A percentile compares a stretch with the other conserved stretches of the same genome.
phyloP scores from a whole-genome alignment of 1,140 invertebrate genomes.

The Bombus sibiricus region DNA sequence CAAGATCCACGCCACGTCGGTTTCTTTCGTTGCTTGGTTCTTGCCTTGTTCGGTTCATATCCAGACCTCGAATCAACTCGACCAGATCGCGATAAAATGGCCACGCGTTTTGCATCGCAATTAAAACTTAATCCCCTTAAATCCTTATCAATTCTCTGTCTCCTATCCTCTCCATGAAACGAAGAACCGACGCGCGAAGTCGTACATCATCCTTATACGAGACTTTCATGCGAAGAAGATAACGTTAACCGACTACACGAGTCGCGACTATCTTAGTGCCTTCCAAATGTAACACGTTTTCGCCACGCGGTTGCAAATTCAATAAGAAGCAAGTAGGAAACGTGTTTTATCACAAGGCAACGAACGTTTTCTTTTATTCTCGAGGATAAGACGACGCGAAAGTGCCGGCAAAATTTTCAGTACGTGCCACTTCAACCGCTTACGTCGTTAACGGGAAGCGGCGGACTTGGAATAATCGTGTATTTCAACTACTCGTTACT shows the following conservation, averaged over 20 bases:
- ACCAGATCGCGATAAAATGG: background rate
- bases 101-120: background rate
- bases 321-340: slow-evolving; percentile 5
- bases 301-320: background rate
- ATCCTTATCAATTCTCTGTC: background rate
- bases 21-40: slow-evolving; percentile 19
- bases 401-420: slow-evolving; percentile 19
- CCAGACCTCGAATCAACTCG: too few relatives aligned
- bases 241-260: background rate
- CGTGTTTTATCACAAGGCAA: background rate
- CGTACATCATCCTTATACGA: background rate
- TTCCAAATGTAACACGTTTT: background rate
- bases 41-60: background rate
- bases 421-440: slow-evolving; percentile 40
- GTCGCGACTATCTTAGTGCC: background rate
- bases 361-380: slow-evolving; percentile 30
- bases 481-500: slow-evolving; percentile 23
- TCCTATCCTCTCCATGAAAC: too few relatives aligned
- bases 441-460: slow-evolving; percentile 42
- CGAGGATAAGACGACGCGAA: background rate
- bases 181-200: too few relatives aligned
- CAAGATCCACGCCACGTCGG: slow-evolving; percentile 23
- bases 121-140: background rate
- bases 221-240: background rate
- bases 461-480: slow-evolving; percentile 12